A percentile compares a stretch with the other conserved stretches of the same genome.
Evolutionary conservation across 2,888 invertebrate species (phyloP).

Genomic region (Mamestra brassicae): DNA sequence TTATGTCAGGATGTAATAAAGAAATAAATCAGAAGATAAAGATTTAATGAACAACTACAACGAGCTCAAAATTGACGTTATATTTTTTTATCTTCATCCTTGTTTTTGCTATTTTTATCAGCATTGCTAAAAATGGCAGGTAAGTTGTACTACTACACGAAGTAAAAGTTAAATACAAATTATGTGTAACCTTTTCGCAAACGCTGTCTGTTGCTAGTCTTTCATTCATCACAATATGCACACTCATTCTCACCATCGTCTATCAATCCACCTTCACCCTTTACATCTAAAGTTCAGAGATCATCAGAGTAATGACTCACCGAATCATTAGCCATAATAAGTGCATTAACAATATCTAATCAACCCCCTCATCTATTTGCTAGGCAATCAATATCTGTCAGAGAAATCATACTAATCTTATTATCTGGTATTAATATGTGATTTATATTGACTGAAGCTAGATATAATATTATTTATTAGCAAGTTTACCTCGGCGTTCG

Average conservation of each 20-base stretch:
- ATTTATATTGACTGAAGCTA: conserved; percentile 77
- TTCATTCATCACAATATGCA: not conserved
- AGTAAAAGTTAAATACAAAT: too few relatives aligned
- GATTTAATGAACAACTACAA: not conserved
- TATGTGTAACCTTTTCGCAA: too few relatives aligned
- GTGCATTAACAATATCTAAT: conserved; percentile 65
- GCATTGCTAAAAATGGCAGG: not conserved
- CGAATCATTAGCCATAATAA: conserved; percentile 47
- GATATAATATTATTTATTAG: conserved; percentile 72
- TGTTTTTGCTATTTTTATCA: not conserved
- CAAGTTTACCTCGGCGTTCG: conserved; percentile 63
- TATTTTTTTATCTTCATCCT: not conserved
- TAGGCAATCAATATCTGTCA: conserved; percentile 79
- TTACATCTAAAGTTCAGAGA: conserved; percentile 24
- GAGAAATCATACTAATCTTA: conserved; percentile 75
- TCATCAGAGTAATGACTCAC: conserved; percentile 32
- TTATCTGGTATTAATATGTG: conserved; percentile 81
- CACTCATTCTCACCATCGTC: not conserved
- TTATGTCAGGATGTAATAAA: conserved; percentile 20
- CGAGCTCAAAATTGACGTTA: not conserved
- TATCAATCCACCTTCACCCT: conserved; percentile 16
- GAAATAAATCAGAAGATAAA: conserved; percentile 16
- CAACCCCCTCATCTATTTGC: conserved; percentile 58
- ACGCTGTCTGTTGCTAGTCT: not conserved
- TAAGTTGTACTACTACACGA: not conserved